Base-by-base conservation (phyloP, 2,113 vertebrate species). In the Melospiza georgiana region DNA sequence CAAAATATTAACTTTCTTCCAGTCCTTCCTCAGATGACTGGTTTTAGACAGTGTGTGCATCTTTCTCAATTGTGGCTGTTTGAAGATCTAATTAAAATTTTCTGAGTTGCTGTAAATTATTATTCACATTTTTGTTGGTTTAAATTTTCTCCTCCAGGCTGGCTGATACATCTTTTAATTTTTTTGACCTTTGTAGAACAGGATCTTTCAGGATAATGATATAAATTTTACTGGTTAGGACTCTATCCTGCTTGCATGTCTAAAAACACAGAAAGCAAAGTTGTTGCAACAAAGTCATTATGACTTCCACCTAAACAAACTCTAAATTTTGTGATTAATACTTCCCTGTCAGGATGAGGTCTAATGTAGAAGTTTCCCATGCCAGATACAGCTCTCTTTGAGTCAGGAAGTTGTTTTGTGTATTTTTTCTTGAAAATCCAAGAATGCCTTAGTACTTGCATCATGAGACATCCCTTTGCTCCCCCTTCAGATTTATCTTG, bases 401-500 rank as follows among this genome's bases (percentile, higher is more conserved):
- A 91, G 78, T 95, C 95, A 95, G 95, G 96, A 97, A 97, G 89
- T 95, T 95, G 91, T 95, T 96, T 94, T 97, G 89, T 97, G 93
- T 95, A 95, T 95, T 97, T 97, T 94, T 95, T 83, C 91, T 95
- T 96, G 84, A 91, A 97, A 97, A 91, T 97, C 96, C 94, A 58
- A 71, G 93, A 95, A 97, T 96, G 77, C 81, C 84, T 97, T 95
- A 86, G 79, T 90, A 94, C 76, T 95, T 95, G 90, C 94, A 96
- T 96, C 95, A 96, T 96, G 95, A 93, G 90, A 96, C 95, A 97
- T 95, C 95, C 86, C 27, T 89, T 96, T 95, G 68, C 96, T 91
- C 54, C 93, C 94, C 62, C 81, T 95, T 96, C 90, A 90, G 76
- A 94, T 93, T 90, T 93, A 81, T 96, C 95, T 94, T 94, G 93